These are phyloP conservation scores for Hippolais icterina DNA, from an alignment of 2,113 vertebrate genomes.

Conservation along the genomic window DNA sequence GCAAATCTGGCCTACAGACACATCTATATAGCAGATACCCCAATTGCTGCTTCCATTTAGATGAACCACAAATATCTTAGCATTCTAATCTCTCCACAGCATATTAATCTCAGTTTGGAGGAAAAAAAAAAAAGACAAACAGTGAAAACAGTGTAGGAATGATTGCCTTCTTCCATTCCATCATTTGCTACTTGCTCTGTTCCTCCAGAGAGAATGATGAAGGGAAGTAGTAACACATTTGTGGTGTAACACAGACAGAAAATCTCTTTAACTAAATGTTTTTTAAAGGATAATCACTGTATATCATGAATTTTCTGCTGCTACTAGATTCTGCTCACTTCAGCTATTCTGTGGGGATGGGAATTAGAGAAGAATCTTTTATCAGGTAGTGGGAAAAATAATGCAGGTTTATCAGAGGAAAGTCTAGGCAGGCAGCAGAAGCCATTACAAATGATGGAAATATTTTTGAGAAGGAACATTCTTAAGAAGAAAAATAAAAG, in stretches of 20 bases:
- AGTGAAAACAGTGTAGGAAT: neutral
- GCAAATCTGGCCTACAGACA: slow-evolving; percentile 1
- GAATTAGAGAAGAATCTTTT: neutral
- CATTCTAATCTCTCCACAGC: neutral
- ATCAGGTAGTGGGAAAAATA: neutral
- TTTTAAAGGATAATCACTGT: neutral
- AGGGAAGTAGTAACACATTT: neutral
- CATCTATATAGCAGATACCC: neutral
- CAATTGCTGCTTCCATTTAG: neutral
- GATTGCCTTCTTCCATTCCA: neutral
- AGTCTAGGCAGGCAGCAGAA: neutral
- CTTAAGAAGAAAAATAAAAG: neutral
- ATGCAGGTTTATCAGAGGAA: neutral
- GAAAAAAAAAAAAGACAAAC: neutral
- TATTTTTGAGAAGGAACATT: neutral
- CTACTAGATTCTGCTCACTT: neutral
- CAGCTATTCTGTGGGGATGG: neutral
- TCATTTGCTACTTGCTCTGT: neutral
- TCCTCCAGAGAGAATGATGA: neutral
- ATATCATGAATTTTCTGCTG: neutral
- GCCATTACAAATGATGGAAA: neutral
- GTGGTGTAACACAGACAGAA: neutral
- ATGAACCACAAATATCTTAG: slow-evolving; percentile 38
- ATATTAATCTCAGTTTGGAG: neutral
- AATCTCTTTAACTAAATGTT: neutral